A percentile compares a stretch with the other conserved stretches of the same genome.
These are phyloP conservation scores for Ctenopoma multispine DNA, from an alignment of 2,797 vertebrate species.

Conservation along the genomic window DNA sequence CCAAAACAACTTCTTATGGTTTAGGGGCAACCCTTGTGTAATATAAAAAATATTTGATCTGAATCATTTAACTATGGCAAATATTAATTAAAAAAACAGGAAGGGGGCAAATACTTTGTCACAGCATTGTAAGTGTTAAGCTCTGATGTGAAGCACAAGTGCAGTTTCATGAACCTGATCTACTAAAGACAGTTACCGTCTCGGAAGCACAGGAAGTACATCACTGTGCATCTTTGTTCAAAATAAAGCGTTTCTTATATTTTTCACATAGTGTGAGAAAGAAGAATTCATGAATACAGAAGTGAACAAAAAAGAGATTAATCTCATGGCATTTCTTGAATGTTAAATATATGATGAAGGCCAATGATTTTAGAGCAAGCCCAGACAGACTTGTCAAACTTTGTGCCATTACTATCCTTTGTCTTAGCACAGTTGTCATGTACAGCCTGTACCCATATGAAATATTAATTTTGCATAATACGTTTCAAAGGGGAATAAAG, in stretches of 20 bases:
- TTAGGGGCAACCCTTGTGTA: too few relatives aligned
- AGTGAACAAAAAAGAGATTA: conserved; percentile 77
- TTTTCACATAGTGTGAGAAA: conserved; percentile 65
- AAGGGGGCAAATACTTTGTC: too few relatives aligned
- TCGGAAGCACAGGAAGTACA: conserved; percentile 36
- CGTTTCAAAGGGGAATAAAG: conserved; percentile 88
- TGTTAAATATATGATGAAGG: conserved; percentile 83
- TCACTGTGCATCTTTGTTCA: conserved; percentile 45
- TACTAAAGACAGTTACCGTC: conserved; percentile 54
- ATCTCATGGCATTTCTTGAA: conserved; percentile 74
- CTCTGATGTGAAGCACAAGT: conserved; percentile 43
- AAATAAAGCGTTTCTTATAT: conserved; percentile 50
- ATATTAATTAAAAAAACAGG: too few relatives aligned
- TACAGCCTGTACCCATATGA: conserved; percentile 85
- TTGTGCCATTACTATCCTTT: conserved; percentile 84
- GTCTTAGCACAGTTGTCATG: conserved; percentile 85
- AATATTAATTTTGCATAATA: conserved; percentile 89
- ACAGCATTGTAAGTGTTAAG: conserved; percentile 27
- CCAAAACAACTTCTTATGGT: too few relatives aligned
- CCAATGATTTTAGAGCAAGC: conserved; percentile 80
- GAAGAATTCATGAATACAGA: conserved; percentile 75
- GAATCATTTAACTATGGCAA: too few relatives aligned
- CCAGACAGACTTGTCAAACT: conserved; percentile 85
- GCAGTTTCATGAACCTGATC: conserved; percentile 41
- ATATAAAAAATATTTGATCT: too few relatives aligned